Conservation (phyloP, 2,888 invertebrate genomes). For the Tachina lurida region DNA sequence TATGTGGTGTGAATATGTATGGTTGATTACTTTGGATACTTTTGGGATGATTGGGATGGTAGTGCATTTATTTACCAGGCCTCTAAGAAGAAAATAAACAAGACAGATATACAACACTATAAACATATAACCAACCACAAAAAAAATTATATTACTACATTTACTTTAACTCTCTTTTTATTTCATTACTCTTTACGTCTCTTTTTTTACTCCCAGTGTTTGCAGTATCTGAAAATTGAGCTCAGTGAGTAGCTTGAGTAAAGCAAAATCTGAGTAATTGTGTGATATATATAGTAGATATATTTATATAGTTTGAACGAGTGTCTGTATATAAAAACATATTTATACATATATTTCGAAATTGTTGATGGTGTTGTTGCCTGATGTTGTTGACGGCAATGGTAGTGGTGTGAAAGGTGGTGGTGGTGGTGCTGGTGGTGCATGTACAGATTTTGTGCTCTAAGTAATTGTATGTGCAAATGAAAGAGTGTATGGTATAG, state of each 20-base stretch:
- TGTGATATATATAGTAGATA: conserved; percentile 8
- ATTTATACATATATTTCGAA: conserved; percentile 3
- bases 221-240: conserved; percentile 60
- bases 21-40: conserved; percentile 40
- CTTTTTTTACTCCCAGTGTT: conserved; percentile 36
- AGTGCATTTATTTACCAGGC: conserved; percentile 54
- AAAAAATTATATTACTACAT: conserved; percentile 26
- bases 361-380: conserved; percentile 19
- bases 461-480: conserved; percentile 23
- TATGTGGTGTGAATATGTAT: conserved; percentile 19
- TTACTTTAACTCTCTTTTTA: conserved; percentile 10
- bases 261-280: conserved; percentile 62
- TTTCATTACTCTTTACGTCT: conserved; percentile 4
- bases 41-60: conserved; percentile 54
- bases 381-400: neutral
- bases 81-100: conserved; percentile 27
- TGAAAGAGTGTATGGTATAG: conserved; percentile 39
- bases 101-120: neutral
- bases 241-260: conserved; percentile 63
- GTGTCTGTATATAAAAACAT: neutral
- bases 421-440: conserved; percentile 31
- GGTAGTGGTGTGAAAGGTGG: conserved; percentile 7
- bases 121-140: conserved; percentile 1
- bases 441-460: conserved; percentile 46
- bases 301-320: neutral